phyloP scores from a whole-genome alignment of 2,113 vertebrate genomes.

The Ceyx margarethae region DNA sequence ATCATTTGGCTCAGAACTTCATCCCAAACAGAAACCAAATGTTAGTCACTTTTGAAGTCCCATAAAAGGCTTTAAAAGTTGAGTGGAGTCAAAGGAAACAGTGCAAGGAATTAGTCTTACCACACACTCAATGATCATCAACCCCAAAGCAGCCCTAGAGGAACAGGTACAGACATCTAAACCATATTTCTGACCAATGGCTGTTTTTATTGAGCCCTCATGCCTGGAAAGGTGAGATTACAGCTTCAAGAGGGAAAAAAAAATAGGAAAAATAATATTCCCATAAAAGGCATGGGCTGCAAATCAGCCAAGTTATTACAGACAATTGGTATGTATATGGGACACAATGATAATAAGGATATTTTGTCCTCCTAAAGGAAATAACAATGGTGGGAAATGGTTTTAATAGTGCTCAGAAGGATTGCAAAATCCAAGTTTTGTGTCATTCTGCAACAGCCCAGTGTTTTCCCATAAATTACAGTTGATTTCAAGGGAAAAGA shows the following conservation, averaged over 20 bases:
- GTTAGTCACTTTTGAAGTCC: neutral
- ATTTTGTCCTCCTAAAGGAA: neutral
- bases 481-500: slow-evolving; percentile 19
- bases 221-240: neutral
- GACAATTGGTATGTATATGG: neutral
- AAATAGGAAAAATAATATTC: neutral
- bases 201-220: neutral
- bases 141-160: neutral
- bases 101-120: neutral
- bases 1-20: neutral
- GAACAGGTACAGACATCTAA: neutral
- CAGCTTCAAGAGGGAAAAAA: neutral
- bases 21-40: slow-evolving; percentile 38
- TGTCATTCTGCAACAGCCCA: neutral
- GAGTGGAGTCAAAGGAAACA: neutral
- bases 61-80: neutral
- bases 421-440: slow-evolving; percentile 7
- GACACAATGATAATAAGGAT: neutral
- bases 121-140: neutral
- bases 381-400: slow-evolving; percentile 15
- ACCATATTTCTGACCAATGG: no score
- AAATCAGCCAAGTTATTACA: neutral
- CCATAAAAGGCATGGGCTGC: neutral
- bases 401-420: slow-evolving; percentile 37
- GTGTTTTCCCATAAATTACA: slow-evolving; percentile 9